phyloP scores from a whole-genome alignment of 2,888 invertebrate genomes.

The Acanthacorydalis orientalis region DNA sequence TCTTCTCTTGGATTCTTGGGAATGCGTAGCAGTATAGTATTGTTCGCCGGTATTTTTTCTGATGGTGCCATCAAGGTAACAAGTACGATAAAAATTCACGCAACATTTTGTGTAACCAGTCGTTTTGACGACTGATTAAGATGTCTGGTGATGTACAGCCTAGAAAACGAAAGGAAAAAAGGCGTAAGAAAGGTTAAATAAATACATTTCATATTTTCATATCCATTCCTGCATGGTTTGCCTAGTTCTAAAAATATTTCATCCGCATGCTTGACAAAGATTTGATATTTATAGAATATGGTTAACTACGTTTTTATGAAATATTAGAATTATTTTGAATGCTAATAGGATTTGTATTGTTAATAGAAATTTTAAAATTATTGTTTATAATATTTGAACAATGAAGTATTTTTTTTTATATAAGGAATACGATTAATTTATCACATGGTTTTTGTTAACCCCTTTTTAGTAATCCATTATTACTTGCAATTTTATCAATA shows the following conservation, averaged over 20 bases:
- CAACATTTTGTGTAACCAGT: background rate
- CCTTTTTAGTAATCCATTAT: too few relatives aligned
- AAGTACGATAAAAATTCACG: too few relatives aligned
- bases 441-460: too few relatives aligned
- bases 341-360: background rate
- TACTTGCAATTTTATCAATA: too few relatives aligned
- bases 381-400: too few relatives aligned
- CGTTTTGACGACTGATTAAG: slow-evolving; percentile 9
- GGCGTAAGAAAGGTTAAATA: slow-evolving; percentile 56
- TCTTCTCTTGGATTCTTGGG: too few relatives aligned
- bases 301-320: background rate
- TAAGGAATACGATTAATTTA: too few relatives aligned
- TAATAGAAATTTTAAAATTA: background rate
- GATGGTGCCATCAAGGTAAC: too few relatives aligned
- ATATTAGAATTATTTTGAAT: background rate
- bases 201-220: slow-evolving; percentile 2
- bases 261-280: slow-evolving; percentile 7
- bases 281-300: background rate
- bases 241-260: slow-evolving; percentile 2
- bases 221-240: slow-evolving; percentile 7
- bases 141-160: slow-evolving; percentile 83
- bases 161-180: slow-evolving; percentile 71
- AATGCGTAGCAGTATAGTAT: too few relatives aligned
- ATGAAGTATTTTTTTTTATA: too few relatives aligned
- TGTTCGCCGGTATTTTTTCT: too few relatives aligned